These are phyloP conservation scores for Tribolium castaneum DNA, from an alignment of 1,140 invertebrate species.

Conservation along the genomic window DNA sequence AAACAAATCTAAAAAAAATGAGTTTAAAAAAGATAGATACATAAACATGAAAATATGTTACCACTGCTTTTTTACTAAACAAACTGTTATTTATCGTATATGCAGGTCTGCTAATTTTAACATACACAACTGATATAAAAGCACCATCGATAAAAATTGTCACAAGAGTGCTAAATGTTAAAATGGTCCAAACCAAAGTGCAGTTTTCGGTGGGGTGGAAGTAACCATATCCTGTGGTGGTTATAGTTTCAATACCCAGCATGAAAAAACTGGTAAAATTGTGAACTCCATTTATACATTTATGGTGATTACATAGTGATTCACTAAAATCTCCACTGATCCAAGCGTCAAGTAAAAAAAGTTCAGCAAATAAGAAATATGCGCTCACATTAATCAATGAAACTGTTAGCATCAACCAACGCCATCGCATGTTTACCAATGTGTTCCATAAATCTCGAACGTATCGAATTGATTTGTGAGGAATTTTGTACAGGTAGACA, in stretches of 20 bases:
- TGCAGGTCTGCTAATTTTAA: slow-evolving; percentile 68
- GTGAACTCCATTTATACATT: slow-evolving; percentile 47
- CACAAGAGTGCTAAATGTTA: slow-evolving; percentile 50
- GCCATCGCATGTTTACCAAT: slow-evolving; percentile 52
- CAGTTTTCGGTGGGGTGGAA: slow-evolving; percentile 51
- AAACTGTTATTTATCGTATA: slow-evolving; percentile 68
- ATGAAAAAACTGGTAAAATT: slow-evolving; percentile 49
- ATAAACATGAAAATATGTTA: slow-evolving; percentile 56
- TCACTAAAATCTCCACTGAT: slow-evolving; percentile 51
- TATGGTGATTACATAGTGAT: neutral
- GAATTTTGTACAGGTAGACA: slow-evolving; percentile 49
- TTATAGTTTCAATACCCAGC: slow-evolving; percentile 54
- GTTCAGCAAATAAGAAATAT: slow-evolving; percentile 43
- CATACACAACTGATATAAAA: slow-evolving; percentile 65
- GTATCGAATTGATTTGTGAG: slow-evolving; percentile 49
- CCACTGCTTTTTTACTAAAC: slow-evolving; percentile 71
- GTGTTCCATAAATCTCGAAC: slow-evolving; percentile 51
- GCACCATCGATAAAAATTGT: slow-evolving; percentile 52
- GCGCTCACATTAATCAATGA: slow-evolving; percentile 45
- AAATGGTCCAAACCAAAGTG: slow-evolving; percentile 41
- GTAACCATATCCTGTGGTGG: slow-evolving; percentile 54
- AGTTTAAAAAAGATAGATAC: neutral
- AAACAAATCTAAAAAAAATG: slow-evolving; percentile 66
- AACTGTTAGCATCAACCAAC: slow-evolving; percentile 46
- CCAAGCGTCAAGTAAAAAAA: slow-evolving; percentile 52